Base-by-base conservation (phyloP, 2,888 invertebrate genomes). In the Smittia sp. region DNA sequence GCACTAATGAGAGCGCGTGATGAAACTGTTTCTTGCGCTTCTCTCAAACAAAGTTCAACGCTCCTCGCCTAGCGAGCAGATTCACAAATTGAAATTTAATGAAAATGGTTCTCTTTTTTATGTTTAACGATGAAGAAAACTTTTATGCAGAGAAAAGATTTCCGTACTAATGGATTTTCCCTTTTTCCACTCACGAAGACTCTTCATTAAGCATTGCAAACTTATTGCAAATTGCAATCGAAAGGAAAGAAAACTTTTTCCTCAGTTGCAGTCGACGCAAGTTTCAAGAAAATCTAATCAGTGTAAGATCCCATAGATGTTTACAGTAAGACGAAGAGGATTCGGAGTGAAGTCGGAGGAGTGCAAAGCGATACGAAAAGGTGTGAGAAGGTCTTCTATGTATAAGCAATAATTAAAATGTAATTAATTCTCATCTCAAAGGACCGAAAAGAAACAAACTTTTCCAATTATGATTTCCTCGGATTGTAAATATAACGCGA, bases 391-490 rank as follows among this genome's bases (percentile, higher is more conserved):
- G 66, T 66, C 39, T 66, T 66, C 39, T 6, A 66, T 66, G 15
- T 65, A 66, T 66, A 66, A 66, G 66, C 66, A 66, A 66, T 66
- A 66, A 66, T 66, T 66, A 66, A 39, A 32, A 39, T 66, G 38
- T 66, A 66, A 66, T 66, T 66, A 66, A 22, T 39, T 39, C 25
- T 32, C 63, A 63, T 27, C 27, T 63, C 63, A 63, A 63, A 27
- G 63, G 63, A 63, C 63, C 18, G 18, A 39, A 66, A 63, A 63
- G 39, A 66, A 66, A 66, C n/a, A 39, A 63, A 66, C 66, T 66
- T 66, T 66, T 66, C 66, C 66, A 66, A 66, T 66, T 66, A 66
- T 66, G 39, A 66, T 66, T 66, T 66, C 13, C 65, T 65, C 27
- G 20, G 15, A 66, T 18, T 66, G 66, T 66, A 39, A 66, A 66